Percentiles rank a stretch among this genome's conserved stretches.
phyloP scores from a whole-genome alignment of 64 coral and sea anemone genomes.

The Anthopleura sola region DNA sequence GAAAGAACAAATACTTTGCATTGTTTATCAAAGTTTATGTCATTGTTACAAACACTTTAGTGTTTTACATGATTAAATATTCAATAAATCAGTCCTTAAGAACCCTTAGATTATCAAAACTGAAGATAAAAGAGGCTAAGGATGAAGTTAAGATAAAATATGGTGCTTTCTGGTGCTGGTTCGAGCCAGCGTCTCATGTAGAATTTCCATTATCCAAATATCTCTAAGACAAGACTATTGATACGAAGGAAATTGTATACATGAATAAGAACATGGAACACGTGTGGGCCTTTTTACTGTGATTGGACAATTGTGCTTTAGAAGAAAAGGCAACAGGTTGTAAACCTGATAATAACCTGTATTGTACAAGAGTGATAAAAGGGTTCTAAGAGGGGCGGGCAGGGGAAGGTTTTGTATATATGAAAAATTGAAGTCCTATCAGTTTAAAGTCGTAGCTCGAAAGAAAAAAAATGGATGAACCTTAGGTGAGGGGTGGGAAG shows the following conservation, averaged over 20 bases:
- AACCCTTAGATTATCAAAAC: neutral
- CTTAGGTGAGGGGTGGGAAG: too few relatives aligned
- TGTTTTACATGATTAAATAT: neutral
- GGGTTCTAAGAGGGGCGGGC: neutral
- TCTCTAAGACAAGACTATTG: neutral
- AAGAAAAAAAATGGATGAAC: too few relatives aligned
- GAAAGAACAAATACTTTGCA: neutral
- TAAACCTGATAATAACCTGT: neutral
- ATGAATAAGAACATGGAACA: neutral
- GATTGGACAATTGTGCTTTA: conserved; percentile 1
- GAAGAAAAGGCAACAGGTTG: neutral
- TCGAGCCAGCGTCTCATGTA: neutral
- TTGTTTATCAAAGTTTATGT: neutral
- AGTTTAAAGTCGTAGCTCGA: too few relatives aligned
- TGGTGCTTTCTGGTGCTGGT: neutral
- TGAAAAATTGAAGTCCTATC: too few relatives aligned
- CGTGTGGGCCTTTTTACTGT: neutral
- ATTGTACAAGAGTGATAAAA: neutral
- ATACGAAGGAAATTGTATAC: neutral
- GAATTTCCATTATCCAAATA: neutral
- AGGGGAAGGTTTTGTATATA: neutral
- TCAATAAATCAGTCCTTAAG: neutral
- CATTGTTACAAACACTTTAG: conserved; percentile 6
- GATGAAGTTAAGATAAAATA: neutral
- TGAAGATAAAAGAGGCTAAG: neutral